These are phyloP conservation scores for Monochamus alternatus DNA, from an alignment of 2,888 invertebrate genomes.

Conservation along the genomic window DNA sequence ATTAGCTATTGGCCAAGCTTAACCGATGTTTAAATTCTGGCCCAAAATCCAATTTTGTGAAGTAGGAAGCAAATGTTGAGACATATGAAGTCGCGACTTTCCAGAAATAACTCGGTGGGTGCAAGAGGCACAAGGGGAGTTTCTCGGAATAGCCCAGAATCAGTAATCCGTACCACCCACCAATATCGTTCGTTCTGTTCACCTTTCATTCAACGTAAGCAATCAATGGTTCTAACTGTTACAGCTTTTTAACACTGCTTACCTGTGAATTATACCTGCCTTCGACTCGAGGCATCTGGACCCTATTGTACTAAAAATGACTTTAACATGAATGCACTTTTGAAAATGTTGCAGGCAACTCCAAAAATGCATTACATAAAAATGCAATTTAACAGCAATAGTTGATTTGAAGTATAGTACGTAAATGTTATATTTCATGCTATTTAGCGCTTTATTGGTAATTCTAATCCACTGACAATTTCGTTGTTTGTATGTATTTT, in stretches of 20 bases:
- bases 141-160: constrained; percentile 56
- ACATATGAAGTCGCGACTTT: constrained; percentile 45
- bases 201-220: constrained; percentile 46
- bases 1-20: too few relatives aligned
- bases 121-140: constrained; percentile 50
- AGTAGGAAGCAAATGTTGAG: constrained; percentile 39
- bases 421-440: too few relatives aligned
- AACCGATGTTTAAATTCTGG: not conserved
- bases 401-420: too few relatives aligned
- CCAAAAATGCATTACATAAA: not conserved
- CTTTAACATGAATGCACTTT: not conserved
- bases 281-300: constrained; percentile 66
- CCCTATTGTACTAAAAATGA: constrained; percentile 54
- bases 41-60: constrained; percentile 25
- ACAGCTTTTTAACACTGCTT: constrained; percentile 5
- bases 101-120: constrained; percentile 50
- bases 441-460: too few relatives aligned
- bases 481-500: too few relatives aligned
- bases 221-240: constrained; percentile 45
- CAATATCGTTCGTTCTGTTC: constrained; percentile 32
- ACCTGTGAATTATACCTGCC: constrained; percentile 51
- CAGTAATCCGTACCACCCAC: constrained; percentile 44
- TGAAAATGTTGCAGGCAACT: not conserved
- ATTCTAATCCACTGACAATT: too few relatives aligned
- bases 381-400: not conserved